Base-by-base conservation (phyloP, 2,888 invertebrate species). In the Tetramorium bicarinatum region DNA sequence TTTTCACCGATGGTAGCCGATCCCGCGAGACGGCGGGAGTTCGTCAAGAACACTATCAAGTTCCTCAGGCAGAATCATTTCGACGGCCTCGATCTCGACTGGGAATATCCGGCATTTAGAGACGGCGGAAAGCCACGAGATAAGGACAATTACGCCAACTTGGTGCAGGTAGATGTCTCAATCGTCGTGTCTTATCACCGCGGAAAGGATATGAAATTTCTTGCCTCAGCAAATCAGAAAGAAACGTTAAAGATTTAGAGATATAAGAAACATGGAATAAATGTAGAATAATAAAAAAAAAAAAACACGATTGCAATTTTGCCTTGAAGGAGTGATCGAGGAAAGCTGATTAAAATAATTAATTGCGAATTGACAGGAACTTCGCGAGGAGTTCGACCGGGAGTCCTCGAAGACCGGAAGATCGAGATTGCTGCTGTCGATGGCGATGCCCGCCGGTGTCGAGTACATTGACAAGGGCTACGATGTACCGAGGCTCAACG, bases 401-500 rank as follows among this genome's bases (percentile, higher is more conserved):
- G 99, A 99, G 94, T 96, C 98, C 0, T 96, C 97, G 87, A 97
- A 98, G 95, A 98, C 98, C 4, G 98, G 98, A 87, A 96, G 98
- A 91, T 96, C 97, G 0, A 95, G 97, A 87, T 96, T 99, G 49
- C 95, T 99, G 75, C 95, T 99, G 25, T 98, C 99, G 8, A 98
- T 99, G 97, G 99, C 99, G 15, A 98, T 99, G 47, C 99, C 99
- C 0, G 99, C 99, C 2, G 99, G 99, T 34, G 97, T 98, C 90
- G 98, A 99, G 94, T 98, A 98, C 93, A 97, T 99, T 89, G 97
- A 98, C 93, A 98, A 98, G 94, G 99, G 99, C 87, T 99, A 98
- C 94, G 99, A 99, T 92, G 96, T 99, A 82, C 97, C 97, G 85
- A 97, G 97, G 91, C 95, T 99, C 82, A 98, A 98, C 94, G 97